Evolutionary conservation across 2,797 vertebrate species (phyloP), one percentile per base, ranked within the genome.

Genomic region (Thalassophryne amazonica): DNA sequence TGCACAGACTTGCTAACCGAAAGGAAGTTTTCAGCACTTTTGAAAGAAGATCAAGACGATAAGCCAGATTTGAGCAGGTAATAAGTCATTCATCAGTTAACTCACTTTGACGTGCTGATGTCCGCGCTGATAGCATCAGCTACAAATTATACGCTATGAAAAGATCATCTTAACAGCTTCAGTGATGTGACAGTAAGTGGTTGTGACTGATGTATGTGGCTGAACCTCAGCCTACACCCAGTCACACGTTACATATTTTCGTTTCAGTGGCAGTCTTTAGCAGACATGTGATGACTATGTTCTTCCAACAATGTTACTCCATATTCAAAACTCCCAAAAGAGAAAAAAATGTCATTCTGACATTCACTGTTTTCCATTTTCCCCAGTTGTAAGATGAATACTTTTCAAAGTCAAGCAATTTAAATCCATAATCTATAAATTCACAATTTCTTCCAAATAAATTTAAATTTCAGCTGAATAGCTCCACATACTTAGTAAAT

Each of bases 21-120:
- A 32, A 76, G 83, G 80, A 88, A 64, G 76, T 79, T 69, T 79
- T 57, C 63, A 60, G 54, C n/a, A n/a, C n/a, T n/a, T n/a, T n/a
- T 73, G 67, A 80, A 67, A 68, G 48, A 45, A 73, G 73, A 83
- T 84, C 31, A 61, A 59, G 42, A 48, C 6, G 78, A 82, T 62
- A 73, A 73, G 38, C n/a, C 62, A 49, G 59, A 68, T 36, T 40
- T 70, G 69, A 74, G 72, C 58, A 52, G 62, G 68, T 76, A 66
- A 85, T 82, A 71, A 80, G 60, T 86, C 56, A 73, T 66, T 76
- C 61, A 62, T 75, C 63, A 49, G 67, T 69, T 61, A 50, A 60
- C 69, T 73, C 30, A 23, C 41, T 48, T 51, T 73, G 73, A 81
- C 64, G 8, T 17, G 17, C 74, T 67, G 63, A 76, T 75, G 65